phyloP scores from a whole-genome alignment of 2,888 invertebrate species.

The Andricus curvator region DNA sequence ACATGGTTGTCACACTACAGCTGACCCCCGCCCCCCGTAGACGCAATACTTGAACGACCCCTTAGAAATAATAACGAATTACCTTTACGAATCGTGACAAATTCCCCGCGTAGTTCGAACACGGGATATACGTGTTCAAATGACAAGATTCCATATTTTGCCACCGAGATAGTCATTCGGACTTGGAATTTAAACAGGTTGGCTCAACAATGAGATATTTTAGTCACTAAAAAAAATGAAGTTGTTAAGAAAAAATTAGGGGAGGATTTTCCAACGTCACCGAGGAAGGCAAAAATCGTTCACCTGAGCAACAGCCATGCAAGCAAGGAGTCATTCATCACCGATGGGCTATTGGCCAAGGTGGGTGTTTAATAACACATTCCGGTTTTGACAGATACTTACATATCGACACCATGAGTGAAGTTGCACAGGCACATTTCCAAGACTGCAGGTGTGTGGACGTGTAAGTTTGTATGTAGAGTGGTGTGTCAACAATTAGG shows the following conservation, averaged over 20 bases:
- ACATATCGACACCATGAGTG: slow-evolving; percentile 47
- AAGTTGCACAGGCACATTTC: slow-evolving; percentile 40
- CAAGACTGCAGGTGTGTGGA: slow-evolving; percentile 45
- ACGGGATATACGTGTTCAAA: too few relatives aligned
- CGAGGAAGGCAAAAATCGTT: not conserved
- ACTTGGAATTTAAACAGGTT: too few relatives aligned
- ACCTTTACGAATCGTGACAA: too few relatives aligned
- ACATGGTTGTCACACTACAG: too few relatives aligned
- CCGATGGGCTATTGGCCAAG: slow-evolving; percentile 45
- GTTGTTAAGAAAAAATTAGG: not conserved
- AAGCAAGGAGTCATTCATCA: slow-evolving; percentile 39
- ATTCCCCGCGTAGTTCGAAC: too few relatives aligned
- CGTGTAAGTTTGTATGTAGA: slow-evolving; percentile 57
- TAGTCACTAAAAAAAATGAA: too few relatives aligned
- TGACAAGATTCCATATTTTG: too few relatives aligned
- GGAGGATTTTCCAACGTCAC: not conserved
- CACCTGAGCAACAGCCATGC: not conserved
- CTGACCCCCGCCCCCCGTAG: too few relatives aligned
- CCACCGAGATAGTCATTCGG: too few relatives aligned
- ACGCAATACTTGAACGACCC: too few relatives aligned
- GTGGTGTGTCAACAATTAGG: slow-evolving; percentile 74
- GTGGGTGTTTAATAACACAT: slow-evolving; percentile 64
- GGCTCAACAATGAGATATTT: too few relatives aligned
- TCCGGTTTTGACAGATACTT: slow-evolving; percentile 59
- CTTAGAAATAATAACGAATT: too few relatives aligned